Base-by-base conservation (phyloP, 2,797 vertebrate species). In the Steatocranus sp. region DNA sequence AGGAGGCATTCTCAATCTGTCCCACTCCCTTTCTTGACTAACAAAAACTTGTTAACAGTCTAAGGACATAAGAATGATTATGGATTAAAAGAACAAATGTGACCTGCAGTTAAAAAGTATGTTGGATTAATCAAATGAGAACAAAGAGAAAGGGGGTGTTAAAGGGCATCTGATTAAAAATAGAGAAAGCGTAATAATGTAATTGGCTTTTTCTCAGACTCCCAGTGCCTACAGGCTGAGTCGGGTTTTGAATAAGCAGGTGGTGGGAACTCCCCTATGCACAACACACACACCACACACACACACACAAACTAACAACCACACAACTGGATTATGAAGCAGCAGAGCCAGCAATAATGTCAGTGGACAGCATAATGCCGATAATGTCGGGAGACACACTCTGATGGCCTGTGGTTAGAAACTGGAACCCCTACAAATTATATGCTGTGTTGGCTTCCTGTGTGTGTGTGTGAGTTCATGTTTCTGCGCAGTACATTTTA, bases 121-220 rank as follows among this genome's bases (percentile, higher is more conserved):
- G 85, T 85, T 51, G 75, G 84, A 90, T 86, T 90, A 94, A 91
- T 92, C 66, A 90, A 77, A 7, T 36, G 36, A 85, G 63, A 75
- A 88, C 77, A 89, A 90, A 83, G 23, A 70, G 6, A 48, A 38
- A 25, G 75, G n/a, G 46, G 88, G 53, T 3, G 58, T 77, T 77
- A 88, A 87, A 86, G 61, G 75, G 80, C 86, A 88, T 89, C 81
- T 90, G 84, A 91, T 88, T 85, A 83, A 87, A 91, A 79, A 48
- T 11, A 76, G 30, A 66, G 74, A 74, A 82, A 53, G 54, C 63
- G 38, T 41, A 70, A 83, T 76, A 15, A 34, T 36, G 50, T 87
- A 88, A 91, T 84, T 85, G 63, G 61, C 77, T 77, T 74, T 78
- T 89, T 46, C 70, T 81, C 70, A 43, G 49, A 73, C 49, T 75